Base-by-base conservation (phyloP, 1,140 invertebrate species). In the Euwallacea similis region DNA sequence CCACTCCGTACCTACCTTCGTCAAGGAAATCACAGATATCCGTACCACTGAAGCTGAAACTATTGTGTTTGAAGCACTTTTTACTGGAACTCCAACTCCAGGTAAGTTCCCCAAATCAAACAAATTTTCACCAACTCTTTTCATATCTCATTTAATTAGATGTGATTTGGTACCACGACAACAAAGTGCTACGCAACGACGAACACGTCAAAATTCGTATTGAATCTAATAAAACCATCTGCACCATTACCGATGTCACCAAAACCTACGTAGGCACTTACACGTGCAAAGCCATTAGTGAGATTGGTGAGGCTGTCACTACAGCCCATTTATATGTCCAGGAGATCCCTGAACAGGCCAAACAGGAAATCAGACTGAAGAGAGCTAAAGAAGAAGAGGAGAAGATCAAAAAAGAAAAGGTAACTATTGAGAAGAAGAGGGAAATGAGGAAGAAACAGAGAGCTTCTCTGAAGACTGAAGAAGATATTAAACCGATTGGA, bases 151-250 rank as follows among this genome's bases (percentile, higher is more conserved):
- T 74, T 56, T 71, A 84, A 87, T 68, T 82, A 90, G 92, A 93
- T 85, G 88, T 97, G 72, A 88, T 91, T 75, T 98, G 95, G 95
- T 96, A 93, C 82, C 91, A 91, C 80, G 89, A 96, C 79, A 92
- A 93, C 76, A 90, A 92, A 81, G 83, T 93, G 69, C 84, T 96
- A 68, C 86, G 87, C 77, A 90, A 87, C 70, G 88, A 89, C 33
- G 88, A 90, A 68, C 88, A 90, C 79, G 81, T 89, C 10, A 86
- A 89, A 80, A 86, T 95, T 74, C 86, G 86, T 76, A 89, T 93
- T 76, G 85, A 90, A 80, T 88, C 94, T 66, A 88, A 90, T 63
- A 90, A 87, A 78, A 90, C 93, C 2, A 85, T 85, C 13, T 87
- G 93, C 66, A 89, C 86, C 13, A 90, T 96, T 70, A 82, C 86